Conservation (phyloP, 2,888 invertebrate species). For the Aporophyla nigra region DNA sequence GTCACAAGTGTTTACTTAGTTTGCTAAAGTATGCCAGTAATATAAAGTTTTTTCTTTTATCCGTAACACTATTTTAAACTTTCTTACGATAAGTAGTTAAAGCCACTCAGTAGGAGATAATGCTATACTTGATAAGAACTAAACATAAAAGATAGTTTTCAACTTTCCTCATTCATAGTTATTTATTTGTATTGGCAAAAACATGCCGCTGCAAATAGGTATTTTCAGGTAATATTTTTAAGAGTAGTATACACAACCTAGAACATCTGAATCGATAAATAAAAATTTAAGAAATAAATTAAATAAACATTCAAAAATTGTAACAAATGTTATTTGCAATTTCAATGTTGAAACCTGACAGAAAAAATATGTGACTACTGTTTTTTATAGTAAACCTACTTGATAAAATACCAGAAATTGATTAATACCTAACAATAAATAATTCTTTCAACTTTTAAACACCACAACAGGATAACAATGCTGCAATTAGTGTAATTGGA, state of each 20-base stretch:
- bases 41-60: neutral
- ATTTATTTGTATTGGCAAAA: neutral
- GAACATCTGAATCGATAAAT: neutral
- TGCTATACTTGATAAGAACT: neutral
- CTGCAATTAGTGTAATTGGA: slow-evolving; percentile 52
- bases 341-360: neutral
- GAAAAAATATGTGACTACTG: neutral
- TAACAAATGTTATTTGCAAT: slow-evolving; percentile 23
- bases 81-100: neutral
- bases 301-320: neutral
- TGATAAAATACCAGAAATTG: slow-evolving; percentile 17
- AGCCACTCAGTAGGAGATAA: neutral
- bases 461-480: slow-evolving; percentile 34
- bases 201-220: neutral
- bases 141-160: neutral
- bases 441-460: slow-evolving; percentile 10
- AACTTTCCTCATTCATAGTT: neutral
- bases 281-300: slow-evolving; percentile 3
- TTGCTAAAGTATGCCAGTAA: neutral
- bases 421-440: slow-evolving; percentile 18
- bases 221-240: neutral
- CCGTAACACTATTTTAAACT: neutral
- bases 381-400: neutral
- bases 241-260: neutral
- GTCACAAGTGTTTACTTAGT: neutral